Base-by-base conservation (phyloP, 2,888 invertebrate genomes). In the Globia sparganii region DNA sequence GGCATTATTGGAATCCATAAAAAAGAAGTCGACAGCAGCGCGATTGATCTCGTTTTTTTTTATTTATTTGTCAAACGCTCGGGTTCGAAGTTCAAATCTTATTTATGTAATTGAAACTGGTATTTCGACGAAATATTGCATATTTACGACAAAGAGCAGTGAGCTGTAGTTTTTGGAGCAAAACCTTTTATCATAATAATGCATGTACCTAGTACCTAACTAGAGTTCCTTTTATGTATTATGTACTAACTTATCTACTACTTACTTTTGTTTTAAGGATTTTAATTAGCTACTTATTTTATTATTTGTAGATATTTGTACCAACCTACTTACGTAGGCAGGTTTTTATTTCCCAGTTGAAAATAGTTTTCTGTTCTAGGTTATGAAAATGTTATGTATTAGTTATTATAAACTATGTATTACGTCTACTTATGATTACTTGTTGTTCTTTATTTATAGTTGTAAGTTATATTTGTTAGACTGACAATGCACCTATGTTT, bases 81-180 rank as follows among this genome's bases (percentile, higher is more conserved):
- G 9, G 64, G 73, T 74, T 84, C 58, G 62, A 77, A 80, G 77
- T 84, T 84, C 69, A 77, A 83, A 74, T 37, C 53, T 58, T 62
- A 58, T 76, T 81, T 75, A 80, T 67, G 70, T 81, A 76, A 80
- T 75, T 67, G 53, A 18, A 65, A 53, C 9, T 34, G 65, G 15
- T 62, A 67, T 71, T 62, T 70, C 66, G 15, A 61, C 4, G 34
- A 49, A 79, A 56, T 69, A 74, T 76, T 76, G 61, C 59, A 53
- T 64, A 21, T 65, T 34, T 75, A 46, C 15, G 15, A 15, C n/a
- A 34, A 64, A 49, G 43, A 70, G 25, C 15, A 46, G 28, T 37
- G 21, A 40, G 13, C n/a, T 13, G 59, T 5, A 59, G 31, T 70
- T 75, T 80, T 70, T 80, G 28, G 73, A 73, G 80, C 56, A 56